Evolutionary conservation across 2,797 vertebrate genomes (phyloP), one percentile per base, ranked within the genome.

Genomic region (Eulemur albifrons): DNA sequence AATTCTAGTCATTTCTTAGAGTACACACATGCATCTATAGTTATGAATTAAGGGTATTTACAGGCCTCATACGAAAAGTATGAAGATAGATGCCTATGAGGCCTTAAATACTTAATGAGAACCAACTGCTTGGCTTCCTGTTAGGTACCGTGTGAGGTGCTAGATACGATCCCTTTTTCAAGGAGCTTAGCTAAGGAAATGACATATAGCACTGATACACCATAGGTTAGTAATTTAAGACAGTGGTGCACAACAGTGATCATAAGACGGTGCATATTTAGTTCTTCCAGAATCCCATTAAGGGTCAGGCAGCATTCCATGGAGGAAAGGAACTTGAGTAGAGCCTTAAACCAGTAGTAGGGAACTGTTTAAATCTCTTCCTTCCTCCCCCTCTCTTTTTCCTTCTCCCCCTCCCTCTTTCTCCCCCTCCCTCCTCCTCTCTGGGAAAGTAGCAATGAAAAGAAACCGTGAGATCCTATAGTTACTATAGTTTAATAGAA

Each of bases 51-150:
- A 7, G 35, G 80, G 30, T 76, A 32, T 83, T 70, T 94, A 48
- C 1, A 63, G 65, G n/a, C 40, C 38, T 84, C 61, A 27, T 43
- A 2, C 79, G 82, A 65, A 70, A 92, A 75, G 23, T 75, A 30
- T 86, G 84, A 94, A 77, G 76, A 21, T 45, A 85, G n/a, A 65
- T 69, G 27, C 75, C 83, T 87, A 54, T 40, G 40, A 87, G 45
- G 45, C 40, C 48, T 63, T 89, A 93, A 92, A 61, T 75, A 72
- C 13, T 82, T 88, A 81, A 45, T 67, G 73, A 43, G n/a, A 93
- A 70, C 72, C 43, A 76, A 18, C 27, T 81, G 15, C 32, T 92
- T 90, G 45, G 8, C 43, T 93, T 85, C 23, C 7, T 15, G 7
- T 83, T 70, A 81, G 43, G 35, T 48, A 40, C n/a, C 79, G 2